These are phyloP conservation scores for Eristalis arbustorum DNA, from an alignment of 2,888 invertebrate genomes.

Conservation along the genomic window DNA sequence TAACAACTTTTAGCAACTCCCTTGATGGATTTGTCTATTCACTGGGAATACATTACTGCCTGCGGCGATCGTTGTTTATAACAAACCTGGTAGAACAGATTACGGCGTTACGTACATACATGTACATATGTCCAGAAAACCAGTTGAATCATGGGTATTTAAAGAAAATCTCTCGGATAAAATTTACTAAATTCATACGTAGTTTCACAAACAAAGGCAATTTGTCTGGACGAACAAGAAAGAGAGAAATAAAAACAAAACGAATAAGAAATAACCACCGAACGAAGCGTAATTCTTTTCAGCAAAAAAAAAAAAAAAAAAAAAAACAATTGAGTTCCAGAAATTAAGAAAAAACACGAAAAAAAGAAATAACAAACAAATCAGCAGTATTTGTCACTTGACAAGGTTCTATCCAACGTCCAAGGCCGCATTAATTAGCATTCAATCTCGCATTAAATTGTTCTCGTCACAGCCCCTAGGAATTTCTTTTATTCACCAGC, in stretches of 20 bases:
- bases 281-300: neutral
- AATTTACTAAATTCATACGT: neutral
- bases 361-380: neutral
- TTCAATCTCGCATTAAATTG: neutral
- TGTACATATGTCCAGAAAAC: neutral
- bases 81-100: too few species aligned
- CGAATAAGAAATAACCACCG: neutral
- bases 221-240: neutral
- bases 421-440: constrained; percentile 32
- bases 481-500: neutral
- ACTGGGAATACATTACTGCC: too few species aligned
- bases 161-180: neutral
- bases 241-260: neutral
- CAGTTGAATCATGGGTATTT: neutral
- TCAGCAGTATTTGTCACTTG: neutral
- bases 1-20: too few species aligned
- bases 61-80: too few species aligned
- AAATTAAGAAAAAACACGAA: neutral
- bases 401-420: neutral
- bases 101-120: too few species aligned
- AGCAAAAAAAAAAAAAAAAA: neutral
- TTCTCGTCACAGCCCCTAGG: neutral
- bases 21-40: too few species aligned
- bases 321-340: neutral
- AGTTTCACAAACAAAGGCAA: neutral